Percentiles rank a stretch among this genome's conserved stretches.
These are phyloP conservation scores for Eudasyphora cyanicolor DNA, from an alignment of 2,888 invertebrate species.

Conservation along the genomic window DNA sequence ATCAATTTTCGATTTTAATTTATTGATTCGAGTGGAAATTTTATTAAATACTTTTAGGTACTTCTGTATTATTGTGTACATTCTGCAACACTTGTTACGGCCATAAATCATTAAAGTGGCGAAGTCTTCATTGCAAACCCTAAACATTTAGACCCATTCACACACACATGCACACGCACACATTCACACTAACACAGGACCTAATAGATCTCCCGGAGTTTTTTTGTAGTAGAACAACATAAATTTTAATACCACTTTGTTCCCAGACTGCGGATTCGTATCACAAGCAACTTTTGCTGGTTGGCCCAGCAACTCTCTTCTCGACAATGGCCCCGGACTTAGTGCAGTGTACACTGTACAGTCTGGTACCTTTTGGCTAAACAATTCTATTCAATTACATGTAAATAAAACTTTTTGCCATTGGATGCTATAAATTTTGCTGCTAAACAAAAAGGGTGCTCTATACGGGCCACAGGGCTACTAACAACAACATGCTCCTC, in stretches of 20 bases:
- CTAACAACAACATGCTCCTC: slow-evolving; percentile 8
- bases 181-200: not conserved
- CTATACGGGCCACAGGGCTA: not conserved
- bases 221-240: slow-evolving; percentile 47
- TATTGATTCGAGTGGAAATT: slow-evolving; percentile 27
- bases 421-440: slow-evolving; percentile 56
- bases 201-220: slow-evolving; percentile 35
- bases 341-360: not conserved
- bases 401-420: slow-evolving; percentile 61
- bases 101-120: slow-evolving; percentile 47
- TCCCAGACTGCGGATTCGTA: not conserved
- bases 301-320: not conserved
- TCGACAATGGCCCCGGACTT: not conserved
- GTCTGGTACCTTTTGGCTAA: slow-evolving; percentile 22
- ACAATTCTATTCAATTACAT: slow-evolving; percentile 60
- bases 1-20: slow-evolving; percentile 42
- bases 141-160: not conserved
- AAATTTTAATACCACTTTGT: slow-evolving; percentile 48
- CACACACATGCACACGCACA: not conserved
- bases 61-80: slow-evolving; percentile 15
- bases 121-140: not conserved
- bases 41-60: slow-evolving; percentile 25
- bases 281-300: not conserved
- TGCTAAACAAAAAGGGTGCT: slow-evolving; percentile 14
- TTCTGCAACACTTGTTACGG: slow-evolving; percentile 31